A percentile compares a stretch with the other conserved stretches of the same genome.
Evolutionary conservation across 1,140 invertebrate species (phyloP).

Genomic region (Yoshiicerus persimilis): DNA sequence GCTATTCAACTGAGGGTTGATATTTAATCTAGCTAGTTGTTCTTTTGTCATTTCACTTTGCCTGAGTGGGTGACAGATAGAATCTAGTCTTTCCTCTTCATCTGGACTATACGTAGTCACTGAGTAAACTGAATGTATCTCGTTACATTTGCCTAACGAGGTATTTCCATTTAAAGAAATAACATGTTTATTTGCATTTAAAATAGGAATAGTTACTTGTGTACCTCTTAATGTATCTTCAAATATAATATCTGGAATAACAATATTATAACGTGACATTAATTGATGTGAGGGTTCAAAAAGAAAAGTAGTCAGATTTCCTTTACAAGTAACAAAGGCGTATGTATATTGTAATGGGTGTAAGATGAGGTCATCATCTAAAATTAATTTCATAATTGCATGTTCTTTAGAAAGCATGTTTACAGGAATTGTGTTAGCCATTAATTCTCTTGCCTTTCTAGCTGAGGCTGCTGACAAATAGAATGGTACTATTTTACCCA

Average conservation of each 20-base stretch:
- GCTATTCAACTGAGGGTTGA: neutral
- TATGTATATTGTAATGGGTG: neutral
- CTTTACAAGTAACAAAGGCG: neutral
- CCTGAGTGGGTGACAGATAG: neutral
- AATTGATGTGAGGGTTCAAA: neutral
- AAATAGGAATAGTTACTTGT: neutral
- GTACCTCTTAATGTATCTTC: neutral
- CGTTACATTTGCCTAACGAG: neutral
- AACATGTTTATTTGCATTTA: neutral
- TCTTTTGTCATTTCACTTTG: neutral
- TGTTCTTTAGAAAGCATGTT: neutral
- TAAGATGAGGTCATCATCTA: neutral
- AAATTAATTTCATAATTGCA: neutral
- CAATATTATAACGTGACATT: neutral
- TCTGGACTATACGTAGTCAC: neutral
- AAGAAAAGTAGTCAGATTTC: neutral
- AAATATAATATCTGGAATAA: neutral
- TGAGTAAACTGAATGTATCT: neutral
- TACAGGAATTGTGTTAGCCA: no score
- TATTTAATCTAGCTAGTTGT: neutral
- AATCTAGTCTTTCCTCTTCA: neutral
- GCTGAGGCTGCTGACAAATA: no score
- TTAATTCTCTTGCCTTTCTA: no score
- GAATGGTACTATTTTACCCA: no score
- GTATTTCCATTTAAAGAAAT: neutral